phyloP scores from a whole-genome alignment of 2,113 vertebrate genomes.

The Phoenicopterus ruber region DNA sequence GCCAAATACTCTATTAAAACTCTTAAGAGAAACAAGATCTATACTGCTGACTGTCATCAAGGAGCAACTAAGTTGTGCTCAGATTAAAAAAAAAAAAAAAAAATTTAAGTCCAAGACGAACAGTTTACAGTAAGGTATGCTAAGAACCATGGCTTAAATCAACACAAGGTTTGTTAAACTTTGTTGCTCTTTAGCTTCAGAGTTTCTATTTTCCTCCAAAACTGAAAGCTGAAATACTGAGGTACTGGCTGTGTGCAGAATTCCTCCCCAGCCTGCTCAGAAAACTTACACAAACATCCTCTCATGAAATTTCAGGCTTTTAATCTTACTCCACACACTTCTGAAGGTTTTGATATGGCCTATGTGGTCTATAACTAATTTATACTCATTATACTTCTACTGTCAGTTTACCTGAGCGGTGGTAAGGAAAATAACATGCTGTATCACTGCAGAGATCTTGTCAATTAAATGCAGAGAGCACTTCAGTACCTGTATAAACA shows the following conservation, averaged over 20 bases:
- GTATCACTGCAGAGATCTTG: not conserved
- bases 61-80: not conserved
- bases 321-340: not conserved
- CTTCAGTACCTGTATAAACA: not conserved
- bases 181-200: not conserved
- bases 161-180: not conserved
- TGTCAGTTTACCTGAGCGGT: not conserved
- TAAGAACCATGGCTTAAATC: not conserved
- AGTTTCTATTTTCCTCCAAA: not conserved
- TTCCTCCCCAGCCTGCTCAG: not conserved
- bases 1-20: not conserved
- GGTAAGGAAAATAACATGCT: not conserved
- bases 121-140: not conserved
- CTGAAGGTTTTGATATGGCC: not conserved
- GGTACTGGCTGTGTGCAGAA: not conserved
- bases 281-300: not conserved
- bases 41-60: not conserved
- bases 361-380: not conserved
- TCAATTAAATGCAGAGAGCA: constrained; percentile 9
- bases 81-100: not conserved
- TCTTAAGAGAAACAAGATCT: not conserved
- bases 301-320: not conserved
- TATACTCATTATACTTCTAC: not conserved
- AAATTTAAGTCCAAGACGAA: not conserved
- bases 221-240: not conserved